phyloP scores from a whole-genome alignment of 2,113 vertebrate species.

The Colistium nudipinnis region DNA sequence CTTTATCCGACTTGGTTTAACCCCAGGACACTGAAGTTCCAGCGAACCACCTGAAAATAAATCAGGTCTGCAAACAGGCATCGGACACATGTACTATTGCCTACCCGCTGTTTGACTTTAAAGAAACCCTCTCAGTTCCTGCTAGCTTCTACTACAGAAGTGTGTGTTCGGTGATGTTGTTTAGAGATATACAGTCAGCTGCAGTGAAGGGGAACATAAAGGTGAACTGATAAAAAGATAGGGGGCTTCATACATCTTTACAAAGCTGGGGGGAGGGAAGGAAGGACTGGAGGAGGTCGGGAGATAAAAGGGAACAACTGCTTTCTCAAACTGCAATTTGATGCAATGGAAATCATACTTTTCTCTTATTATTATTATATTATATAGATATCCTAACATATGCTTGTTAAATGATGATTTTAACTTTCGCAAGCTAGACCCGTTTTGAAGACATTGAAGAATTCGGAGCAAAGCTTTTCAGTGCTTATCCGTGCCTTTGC shows the following conservation, averaged over 20 bases:
- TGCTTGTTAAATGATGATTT: constrained; percentile 14
- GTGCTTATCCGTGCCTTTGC: constrained; percentile 6
- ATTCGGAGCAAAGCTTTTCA: neutral
- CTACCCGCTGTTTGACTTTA: neutral
- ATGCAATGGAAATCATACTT: no score
- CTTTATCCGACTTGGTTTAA: constrained; percentile 3
- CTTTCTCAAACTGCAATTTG: no score
- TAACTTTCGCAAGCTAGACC: neutral
- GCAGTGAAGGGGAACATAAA: constrained; percentile 44
- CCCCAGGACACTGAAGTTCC: neutral
- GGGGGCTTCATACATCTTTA: constrained; percentile 44
- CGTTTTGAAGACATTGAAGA: constrained; percentile 2
- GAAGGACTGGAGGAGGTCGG: neutral
- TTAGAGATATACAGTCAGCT: constrained; percentile 15
- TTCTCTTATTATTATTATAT: no score
- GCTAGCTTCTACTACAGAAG: constrained; percentile 22
- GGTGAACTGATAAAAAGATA: constrained; percentile 61
- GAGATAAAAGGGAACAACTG: neutral
- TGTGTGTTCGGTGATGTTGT: constrained; percentile 5
- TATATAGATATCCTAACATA: neutral
- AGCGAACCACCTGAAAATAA: constrained; percentile 46
- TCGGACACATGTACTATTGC: neutral
- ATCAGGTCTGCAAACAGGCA: constrained; percentile 25
- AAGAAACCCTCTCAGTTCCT: constrained; percentile 36
- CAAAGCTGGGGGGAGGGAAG: constrained; percentile 20